These are phyloP conservation scores for Volucella zonaria DNA, from an alignment of 2,888 invertebrate genomes.

Conservation along the genomic window DNA sequence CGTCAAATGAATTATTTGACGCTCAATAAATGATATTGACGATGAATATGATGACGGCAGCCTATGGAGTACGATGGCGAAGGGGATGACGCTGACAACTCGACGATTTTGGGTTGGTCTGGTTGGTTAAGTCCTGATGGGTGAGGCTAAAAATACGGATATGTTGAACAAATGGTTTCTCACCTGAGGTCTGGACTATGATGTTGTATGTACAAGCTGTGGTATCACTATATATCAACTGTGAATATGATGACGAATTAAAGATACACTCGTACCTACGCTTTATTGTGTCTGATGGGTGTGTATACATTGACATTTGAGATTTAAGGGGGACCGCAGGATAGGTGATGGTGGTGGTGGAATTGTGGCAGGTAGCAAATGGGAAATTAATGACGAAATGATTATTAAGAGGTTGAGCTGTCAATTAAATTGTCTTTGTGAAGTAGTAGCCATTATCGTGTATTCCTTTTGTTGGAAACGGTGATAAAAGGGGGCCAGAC, in stretches of 20 bases:
- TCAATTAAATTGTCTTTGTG: slow-evolving; percentile 57
- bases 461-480: slow-evolving; percentile 24
- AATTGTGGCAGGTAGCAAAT: slow-evolving; percentile 16
- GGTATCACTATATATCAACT: neutral
- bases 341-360: neutral
- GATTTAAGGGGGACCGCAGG: neutral
- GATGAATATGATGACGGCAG: slow-evolving; percentile 39
- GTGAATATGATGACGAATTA: slow-evolving; percentile 48
- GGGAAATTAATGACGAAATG: slow-evolving; percentile 28
- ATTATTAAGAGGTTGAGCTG: slow-evolving; percentile 43
- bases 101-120: slow-evolving; percentile 27
- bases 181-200: slow-evolving; percentile 53
- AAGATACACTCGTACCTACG: slow-evolving; percentile 48
- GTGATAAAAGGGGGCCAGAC: neutral
- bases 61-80: too few relatives aligned
- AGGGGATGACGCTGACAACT: neutral
- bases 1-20: slow-evolving; percentile 69
- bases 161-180: slow-evolving; percentile 36
- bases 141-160: slow-evolving; percentile 47
- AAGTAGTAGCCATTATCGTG: slow-evolving; percentile 9
- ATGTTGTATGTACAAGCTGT: slow-evolving; percentile 6
- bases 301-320: slow-evolving; percentile 15
- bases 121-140: slow-evolving; percentile 50
- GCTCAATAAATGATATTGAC: slow-evolving; percentile 67
- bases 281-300: slow-evolving; percentile 31